A percentile compares a stretch with the other conserved stretches of the same genome.
Evolutionary conservation across 1,140 invertebrate genomes (phyloP).

Genomic region (Amphibalanus amphitrite): DNA sequence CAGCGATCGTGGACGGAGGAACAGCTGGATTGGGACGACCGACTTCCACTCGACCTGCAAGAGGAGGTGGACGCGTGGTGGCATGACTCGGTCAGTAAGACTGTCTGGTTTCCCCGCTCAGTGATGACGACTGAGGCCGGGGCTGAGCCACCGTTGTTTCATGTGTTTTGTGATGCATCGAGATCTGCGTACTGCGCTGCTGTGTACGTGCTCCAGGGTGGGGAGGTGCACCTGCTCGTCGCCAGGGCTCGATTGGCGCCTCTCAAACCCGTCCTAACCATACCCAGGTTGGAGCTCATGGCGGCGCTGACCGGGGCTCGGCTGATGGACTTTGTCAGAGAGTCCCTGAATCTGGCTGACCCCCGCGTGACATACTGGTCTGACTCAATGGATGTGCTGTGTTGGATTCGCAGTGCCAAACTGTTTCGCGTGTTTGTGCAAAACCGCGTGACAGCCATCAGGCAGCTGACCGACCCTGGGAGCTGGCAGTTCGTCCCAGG

Average conservation of each 20-base stretch:
- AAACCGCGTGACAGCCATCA: no score
- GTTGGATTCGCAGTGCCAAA: no score
- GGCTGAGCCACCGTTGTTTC: neutral
- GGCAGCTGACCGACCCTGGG: no score
- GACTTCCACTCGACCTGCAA: neutral
- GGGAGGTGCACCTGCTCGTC: neutral
- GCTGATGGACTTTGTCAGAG: no score
- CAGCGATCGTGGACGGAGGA: neutral
- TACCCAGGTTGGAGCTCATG: no score
- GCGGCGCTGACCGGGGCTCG: no score
- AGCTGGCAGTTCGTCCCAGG: no score
- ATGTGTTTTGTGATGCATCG: neutral
- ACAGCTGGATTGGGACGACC: neutral
- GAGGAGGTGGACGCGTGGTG: neutral
- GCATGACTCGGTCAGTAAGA: neutral
- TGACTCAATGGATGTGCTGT: no score
- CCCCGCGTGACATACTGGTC: no score
- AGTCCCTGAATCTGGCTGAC: no score
- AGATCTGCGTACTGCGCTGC: neutral
- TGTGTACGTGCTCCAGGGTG: neutral
- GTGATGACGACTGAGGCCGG: neutral
- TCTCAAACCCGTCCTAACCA: no score
- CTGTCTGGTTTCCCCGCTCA: neutral
- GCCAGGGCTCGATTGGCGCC: neutral
- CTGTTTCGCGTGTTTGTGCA: no score